These are phyloP conservation scores for Mastacembelus armatus DNA, from an alignment of 2,797 vertebrate species.

Conservation along the genomic window DNA sequence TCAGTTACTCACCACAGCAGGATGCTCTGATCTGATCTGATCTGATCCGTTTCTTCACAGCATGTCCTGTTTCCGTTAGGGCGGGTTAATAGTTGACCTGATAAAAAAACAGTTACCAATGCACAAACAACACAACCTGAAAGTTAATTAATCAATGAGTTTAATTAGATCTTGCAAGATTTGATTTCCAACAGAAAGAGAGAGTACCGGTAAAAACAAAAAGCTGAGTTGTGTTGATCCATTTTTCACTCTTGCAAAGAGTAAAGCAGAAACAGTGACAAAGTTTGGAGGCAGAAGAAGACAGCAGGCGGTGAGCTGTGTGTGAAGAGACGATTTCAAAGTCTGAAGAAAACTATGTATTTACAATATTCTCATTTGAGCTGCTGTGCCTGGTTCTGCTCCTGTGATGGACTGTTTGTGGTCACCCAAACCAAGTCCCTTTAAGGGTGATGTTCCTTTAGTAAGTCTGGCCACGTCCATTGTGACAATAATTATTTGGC, in stretches of 20 bases:
- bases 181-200: conserved; percentile 15
- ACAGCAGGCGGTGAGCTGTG: background rate
- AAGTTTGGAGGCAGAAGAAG: background rate
- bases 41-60: too few species aligned
- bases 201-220: conserved; percentile 18
- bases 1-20: too few species aligned
- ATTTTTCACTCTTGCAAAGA: background rate
- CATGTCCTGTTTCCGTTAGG: too few species aligned
- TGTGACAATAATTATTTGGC: conserved; percentile 86
- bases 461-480: too few species aligned
- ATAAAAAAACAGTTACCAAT: background rate
- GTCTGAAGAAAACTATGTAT: conserved; percentile 29
- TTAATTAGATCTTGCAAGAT: conserved; percentile 45
- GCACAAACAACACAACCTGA: background rate
- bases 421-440: too few species aligned
- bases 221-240: background rate
- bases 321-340: background rate
- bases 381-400: too few species aligned
- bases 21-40: too few species aligned
- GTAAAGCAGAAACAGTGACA: background rate
- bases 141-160: conserved; percentile 10
- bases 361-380: conserved; percentile 29
- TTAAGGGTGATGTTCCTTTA: background rate
- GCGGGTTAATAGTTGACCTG: too few species aligned
- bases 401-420: conserved; percentile 4